Conservation (phyloP, 2,888 invertebrate species). For the Geotrupes spiniger region DNA sequence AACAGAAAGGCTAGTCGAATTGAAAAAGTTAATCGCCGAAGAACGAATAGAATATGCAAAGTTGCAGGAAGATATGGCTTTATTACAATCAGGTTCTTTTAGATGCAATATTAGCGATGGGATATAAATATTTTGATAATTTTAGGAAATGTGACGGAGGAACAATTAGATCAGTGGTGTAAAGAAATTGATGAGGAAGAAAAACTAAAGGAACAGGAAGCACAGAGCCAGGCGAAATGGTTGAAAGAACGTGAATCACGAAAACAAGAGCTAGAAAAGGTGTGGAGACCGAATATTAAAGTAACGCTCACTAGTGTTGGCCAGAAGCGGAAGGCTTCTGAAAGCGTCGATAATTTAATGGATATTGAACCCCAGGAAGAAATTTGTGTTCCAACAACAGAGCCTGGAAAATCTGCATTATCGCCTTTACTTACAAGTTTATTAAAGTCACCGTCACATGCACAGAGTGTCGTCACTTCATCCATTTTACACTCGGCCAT, state of each 20-base stretch:
- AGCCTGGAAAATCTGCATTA: conserved; percentile 54
- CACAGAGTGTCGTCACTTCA: conserved; percentile 48
- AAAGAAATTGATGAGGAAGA: conserved; percentile 70
- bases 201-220: conserved; percentile 67
- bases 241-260: conserved; percentile 65
- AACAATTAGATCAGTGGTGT: conserved; percentile 73
- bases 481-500: conserved; percentile 49
- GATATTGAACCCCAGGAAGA: conserved; percentile 40
- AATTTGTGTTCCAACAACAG: conserved; percentile 23
- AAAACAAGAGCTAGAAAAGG: conserved; percentile 59
- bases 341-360: conserved; percentile 39
- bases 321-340: conserved; percentile 47
- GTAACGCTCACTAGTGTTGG: conserved; percentile 28
- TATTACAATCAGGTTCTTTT: conserved; percentile 53
- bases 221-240: conserved; percentile 60
- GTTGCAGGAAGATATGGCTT: conserved; percentile 62
- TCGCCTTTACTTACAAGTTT: conserved; percentile 80
- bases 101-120: conserved; percentile 1
- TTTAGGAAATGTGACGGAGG: conserved; percentile 59
- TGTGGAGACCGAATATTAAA: conserved; percentile 55
- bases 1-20: conserved; percentile 74
- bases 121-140: too few relatives aligned
- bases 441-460: conserved; percentile 67
- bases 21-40: conserved; percentile 67
- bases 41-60: conserved; percentile 73